Conservation (phyloP, 2,113 vertebrate genomes). For the Macquaria australasica region DNA sequence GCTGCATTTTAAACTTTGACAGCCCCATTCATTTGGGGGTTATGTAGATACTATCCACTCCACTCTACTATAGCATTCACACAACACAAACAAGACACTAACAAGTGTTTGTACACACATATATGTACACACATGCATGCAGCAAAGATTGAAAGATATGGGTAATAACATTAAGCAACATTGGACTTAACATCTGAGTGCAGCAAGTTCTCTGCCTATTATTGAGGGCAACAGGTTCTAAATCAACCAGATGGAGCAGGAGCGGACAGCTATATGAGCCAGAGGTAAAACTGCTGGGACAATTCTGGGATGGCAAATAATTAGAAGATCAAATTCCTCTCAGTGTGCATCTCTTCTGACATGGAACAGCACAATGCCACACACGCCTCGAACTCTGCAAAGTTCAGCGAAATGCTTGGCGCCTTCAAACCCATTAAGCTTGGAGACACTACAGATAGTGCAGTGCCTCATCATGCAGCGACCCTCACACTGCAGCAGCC, state of each 20-base stretch:
- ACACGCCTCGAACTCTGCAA: neutral
- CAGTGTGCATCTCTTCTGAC: conserved; percentile 3
- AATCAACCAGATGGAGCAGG: conserved; percentile 45
- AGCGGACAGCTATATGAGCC: conserved; percentile 49
- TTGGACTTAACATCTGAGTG: neutral
- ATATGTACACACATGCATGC: neutral
- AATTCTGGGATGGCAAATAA: conserved; percentile 31
- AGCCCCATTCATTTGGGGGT: conserved; percentile 18
- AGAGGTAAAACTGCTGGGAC: conserved; percentile 24
- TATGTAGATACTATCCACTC: conserved; percentile 28
- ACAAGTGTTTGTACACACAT: neutral
- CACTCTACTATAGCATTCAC: neutral
- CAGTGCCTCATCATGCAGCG: neutral
- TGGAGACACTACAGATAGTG: neutral
- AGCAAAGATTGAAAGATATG: conserved; percentile 1
- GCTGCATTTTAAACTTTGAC: conserved; percentile 57
- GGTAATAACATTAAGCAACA: conserved; percentile 4
- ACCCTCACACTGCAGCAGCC: neutral
- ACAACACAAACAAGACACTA: neutral
- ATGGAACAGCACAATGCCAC: neutral
- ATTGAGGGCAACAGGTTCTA: neutral
- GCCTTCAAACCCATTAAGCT: neutral
- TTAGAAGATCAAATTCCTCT: conserved; percentile 45
- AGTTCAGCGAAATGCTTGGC: neutral
- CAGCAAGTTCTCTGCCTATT: neutral